These are phyloP conservation scores for Chiloscyllium plagiosum DNA, from an alignment of 2,113 vertebrate species.

Conservation along the genomic window DNA sequence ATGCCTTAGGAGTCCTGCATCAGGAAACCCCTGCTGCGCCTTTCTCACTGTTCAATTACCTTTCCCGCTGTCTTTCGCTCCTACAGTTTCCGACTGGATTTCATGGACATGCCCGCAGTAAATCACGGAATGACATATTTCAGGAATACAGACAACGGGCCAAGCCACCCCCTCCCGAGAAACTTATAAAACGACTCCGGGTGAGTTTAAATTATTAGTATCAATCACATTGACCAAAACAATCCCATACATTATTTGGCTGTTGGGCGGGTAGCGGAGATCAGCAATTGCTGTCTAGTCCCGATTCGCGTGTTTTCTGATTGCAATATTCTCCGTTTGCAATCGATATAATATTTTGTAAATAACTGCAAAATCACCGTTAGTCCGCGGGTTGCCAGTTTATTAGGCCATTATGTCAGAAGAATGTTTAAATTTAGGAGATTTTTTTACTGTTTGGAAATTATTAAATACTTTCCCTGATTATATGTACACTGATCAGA, in stretches of 20 bases:
- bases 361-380: too few species aligned
- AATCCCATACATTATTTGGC: background rate
- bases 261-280: background rate
- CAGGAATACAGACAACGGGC: constrained; percentile 50
- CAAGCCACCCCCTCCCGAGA: constrained; percentile 52
- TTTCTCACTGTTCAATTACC: background rate
- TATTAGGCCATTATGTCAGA: background rate
- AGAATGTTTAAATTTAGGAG: background rate
- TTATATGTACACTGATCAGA: background rate
- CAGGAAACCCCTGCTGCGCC: background rate
- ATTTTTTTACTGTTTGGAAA: background rate
- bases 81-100: constrained; percentile 59
- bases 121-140: constrained; percentile 51
- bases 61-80: background rate
- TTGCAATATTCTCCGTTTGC: background rate
- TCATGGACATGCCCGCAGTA: constrained; percentile 61
- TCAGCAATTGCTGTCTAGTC: too few species aligned
- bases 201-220: constrained; percentile 34
- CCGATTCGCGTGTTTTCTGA: background rate
- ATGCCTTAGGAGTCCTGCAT: background rate
- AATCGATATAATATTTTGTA: background rate
- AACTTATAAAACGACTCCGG: constrained; percentile 48
- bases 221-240: background rate
- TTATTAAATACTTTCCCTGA: background rate
- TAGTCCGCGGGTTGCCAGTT: too few species aligned